These are phyloP conservation scores for Nymphicus hollandicus DNA, from an alignment of 2,113 vertebrate genomes.

Conservation along the genomic window DNA sequence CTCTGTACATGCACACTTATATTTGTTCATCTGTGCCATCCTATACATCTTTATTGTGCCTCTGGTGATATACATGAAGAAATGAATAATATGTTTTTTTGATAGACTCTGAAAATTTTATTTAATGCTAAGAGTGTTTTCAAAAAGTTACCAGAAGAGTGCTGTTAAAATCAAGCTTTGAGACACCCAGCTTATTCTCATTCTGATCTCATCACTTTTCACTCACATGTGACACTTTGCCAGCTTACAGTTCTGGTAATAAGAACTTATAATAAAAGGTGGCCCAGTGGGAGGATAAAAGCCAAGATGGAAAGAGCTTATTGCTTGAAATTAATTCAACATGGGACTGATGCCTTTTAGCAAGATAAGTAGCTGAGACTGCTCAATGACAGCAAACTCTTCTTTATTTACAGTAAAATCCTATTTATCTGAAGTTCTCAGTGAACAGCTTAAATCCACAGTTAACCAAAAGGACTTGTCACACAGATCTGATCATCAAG, in stretches of 20 bases:
- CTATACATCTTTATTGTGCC: not conserved
- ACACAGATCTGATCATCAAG: not conserved
- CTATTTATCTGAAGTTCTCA: not conserved
- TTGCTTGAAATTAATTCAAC: slow-evolving; percentile 27
- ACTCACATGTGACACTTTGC: not conserved
- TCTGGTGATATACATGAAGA: not conserved
- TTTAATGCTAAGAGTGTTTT: slow-evolving; percentile 10
- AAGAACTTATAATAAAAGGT: slow-evolving; percentile 45
- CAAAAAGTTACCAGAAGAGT: not conserved
- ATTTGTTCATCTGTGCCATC: not conserved
- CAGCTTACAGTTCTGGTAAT: slow-evolving; percentile 16
- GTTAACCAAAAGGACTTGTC: not conserved
- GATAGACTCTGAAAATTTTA: not conserved
- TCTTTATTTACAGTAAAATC: slow-evolving; percentile 34
- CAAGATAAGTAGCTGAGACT: not conserved
- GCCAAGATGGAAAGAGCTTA: not conserved
- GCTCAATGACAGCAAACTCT: not conserved
- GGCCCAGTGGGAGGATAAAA: slow-evolving; percentile 31
- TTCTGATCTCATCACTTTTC: slow-evolving; percentile 30
- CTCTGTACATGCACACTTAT: not conserved
- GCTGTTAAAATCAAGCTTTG: not conserved
- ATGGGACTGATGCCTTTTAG: not conserved
- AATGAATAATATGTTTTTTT: not conserved
- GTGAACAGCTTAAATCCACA: not conserved
- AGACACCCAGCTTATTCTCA: not conserved